Evolutionary conservation across 2,888 invertebrate genomes (phyloP).

Genomic region (Psylliodes chrysocephalus): DNA sequence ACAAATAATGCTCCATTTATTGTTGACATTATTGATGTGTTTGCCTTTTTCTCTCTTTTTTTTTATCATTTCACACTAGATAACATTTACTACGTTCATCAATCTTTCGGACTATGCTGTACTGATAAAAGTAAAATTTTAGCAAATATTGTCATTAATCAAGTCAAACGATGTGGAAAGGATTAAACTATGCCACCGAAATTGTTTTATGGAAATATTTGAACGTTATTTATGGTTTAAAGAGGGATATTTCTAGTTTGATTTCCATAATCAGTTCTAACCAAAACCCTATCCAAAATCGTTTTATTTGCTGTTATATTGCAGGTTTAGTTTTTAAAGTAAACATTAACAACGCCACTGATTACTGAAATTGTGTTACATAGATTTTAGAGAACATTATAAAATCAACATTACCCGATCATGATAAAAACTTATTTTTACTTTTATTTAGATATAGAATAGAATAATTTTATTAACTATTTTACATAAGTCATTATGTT

Average conservation of each 20-base stretch:
- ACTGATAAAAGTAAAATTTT: constrained; percentile 22
- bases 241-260: not conserved
- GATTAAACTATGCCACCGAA: not conserved
- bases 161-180: constrained; percentile 5
- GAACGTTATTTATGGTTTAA: not conserved
- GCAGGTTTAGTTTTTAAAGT: too few relatives aligned
- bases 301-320: too few relatives aligned
- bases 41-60: constrained; percentile 25
- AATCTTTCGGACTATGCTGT: constrained; percentile 12
- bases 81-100: constrained; percentile 14
- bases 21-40: constrained; percentile 32
- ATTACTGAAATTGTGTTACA: too few relatives aligned
- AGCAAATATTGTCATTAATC: constrained; percentile 21
- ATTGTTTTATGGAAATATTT: not conserved
- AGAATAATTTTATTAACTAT: too few relatives aligned
- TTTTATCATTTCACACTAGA: constrained; percentile 18
- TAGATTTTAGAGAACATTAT: too few relatives aligned
- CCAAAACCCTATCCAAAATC: too few relatives aligned
- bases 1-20: constrained; percentile 31
- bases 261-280: too few relatives aligned
- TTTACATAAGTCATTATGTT: too few relatives aligned
- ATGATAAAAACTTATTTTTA: too few relatives aligned
- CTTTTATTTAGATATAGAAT: too few relatives aligned
- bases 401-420: too few relatives aligned
- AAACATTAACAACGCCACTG: too few relatives aligned